phyloP scores from a whole-genome alignment of 2,113 vertebrate species.

The Brevimyrus niger region DNA sequence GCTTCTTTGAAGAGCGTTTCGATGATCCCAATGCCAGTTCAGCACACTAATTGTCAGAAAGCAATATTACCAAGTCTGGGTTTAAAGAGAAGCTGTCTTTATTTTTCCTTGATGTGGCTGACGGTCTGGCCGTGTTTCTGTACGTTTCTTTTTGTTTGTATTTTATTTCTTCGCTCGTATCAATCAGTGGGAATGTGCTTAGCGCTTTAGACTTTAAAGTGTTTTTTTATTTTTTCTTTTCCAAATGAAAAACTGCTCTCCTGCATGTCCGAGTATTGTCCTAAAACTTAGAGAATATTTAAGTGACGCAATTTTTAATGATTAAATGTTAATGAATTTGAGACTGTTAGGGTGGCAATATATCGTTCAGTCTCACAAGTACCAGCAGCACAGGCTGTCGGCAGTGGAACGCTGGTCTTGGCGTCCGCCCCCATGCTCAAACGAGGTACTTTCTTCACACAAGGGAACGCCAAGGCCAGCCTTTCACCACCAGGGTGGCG shows the following conservation, averaged over 20 bases:
- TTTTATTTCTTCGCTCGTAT: conserved; percentile 75
- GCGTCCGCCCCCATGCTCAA: conserved; percentile 48
- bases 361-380: conserved; percentile 54
- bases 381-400: conserved; percentile 37
- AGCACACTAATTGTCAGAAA: conserved; percentile 46
- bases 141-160: conserved; percentile 28
- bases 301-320: conserved; percentile 51
- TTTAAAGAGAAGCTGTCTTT: conserved; percentile 49
- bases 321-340: conserved; percentile 45
- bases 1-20: background rate
- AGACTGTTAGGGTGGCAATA: conserved; percentile 66
- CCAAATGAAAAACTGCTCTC: conserved; percentile 55
- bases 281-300: conserved; percentile 56
- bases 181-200: conserved; percentile 98
- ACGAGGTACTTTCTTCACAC: conserved; percentile 69
- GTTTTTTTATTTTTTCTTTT: conserved; percentile 21
- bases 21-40: conserved; percentile 34
- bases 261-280: conserved; percentile 83
- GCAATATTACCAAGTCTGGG: conserved; percentile 57
- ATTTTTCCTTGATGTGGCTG: conserved; percentile 49
- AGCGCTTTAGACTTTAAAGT: conserved; percentile 62
- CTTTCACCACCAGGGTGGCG: conserved; percentile 16
- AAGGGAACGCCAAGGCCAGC: conserved; percentile 38
- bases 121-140: conserved; percentile 50
- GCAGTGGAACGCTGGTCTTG: conserved; percentile 35